A percentile compares a stretch with the other conserved stretches of the same genome.
Evolutionary conservation across 2,113 vertebrate genomes (phyloP).

Genomic region (Seriola aureovittata): DNA sequence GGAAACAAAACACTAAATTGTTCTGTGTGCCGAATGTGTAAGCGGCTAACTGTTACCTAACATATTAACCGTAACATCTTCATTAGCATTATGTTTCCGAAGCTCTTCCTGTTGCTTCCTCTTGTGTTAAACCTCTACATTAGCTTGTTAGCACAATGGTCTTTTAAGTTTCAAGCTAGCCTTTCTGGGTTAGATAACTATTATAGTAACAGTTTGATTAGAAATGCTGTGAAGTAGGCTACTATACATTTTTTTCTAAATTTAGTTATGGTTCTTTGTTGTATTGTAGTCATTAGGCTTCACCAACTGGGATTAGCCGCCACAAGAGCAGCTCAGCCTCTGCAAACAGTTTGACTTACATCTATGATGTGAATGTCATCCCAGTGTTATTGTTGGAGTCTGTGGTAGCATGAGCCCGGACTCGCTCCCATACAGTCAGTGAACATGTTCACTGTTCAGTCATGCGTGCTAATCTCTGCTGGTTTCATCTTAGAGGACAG

Average conservation of each 20-base stretch:
- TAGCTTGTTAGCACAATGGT: too few relatives aligned
- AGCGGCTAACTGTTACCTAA: too few relatives aligned
- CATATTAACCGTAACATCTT: too few relatives aligned
- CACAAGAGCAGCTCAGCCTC: slow-evolving; percentile 1
- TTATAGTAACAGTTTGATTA: not conserved
- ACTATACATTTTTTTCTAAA: not conserved
- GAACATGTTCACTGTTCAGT: slow-evolving; percentile 33
- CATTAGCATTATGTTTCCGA: too few relatives aligned
- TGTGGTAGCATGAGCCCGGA: slow-evolving; percentile 14
- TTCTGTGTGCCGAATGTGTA: too few relatives aligned
- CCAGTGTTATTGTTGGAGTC: slow-evolving; percentile 40
- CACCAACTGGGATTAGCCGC: not conserved
- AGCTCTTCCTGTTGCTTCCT: too few relatives aligned
- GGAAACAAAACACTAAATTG: too few relatives aligned
- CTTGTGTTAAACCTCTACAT: too few relatives aligned
- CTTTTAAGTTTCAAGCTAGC: not conserved
- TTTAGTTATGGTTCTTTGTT: not conserved
- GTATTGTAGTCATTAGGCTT: not conserved
- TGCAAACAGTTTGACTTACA: not conserved
- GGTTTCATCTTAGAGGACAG: not conserved
- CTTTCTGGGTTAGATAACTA: not conserved
- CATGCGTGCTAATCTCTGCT: slow-evolving; percentile 13
- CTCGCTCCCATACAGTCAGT: slow-evolving; percentile 22
- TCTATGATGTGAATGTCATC: slow-evolving; percentile 7
- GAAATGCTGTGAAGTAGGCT: too few relatives aligned